Base-by-base conservation (phyloP, 2,113 vertebrate genomes). In the Lutjanus erythropterus region DNA sequence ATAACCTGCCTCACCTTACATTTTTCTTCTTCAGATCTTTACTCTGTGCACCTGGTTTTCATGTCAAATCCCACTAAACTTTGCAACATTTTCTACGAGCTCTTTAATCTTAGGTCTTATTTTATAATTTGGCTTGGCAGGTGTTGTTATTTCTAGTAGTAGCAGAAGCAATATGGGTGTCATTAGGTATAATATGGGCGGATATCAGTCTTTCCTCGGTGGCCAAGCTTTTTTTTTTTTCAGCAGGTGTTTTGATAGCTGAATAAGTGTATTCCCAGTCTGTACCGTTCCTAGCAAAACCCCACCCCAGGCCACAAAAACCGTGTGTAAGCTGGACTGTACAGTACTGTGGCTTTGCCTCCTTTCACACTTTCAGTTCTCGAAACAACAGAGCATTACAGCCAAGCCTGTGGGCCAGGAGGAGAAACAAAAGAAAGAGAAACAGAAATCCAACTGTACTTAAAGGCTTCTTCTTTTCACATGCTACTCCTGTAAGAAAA, bases 161-260 rank as follows among this genome's bases (percentile, higher is more conserved):
- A 33, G 60, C 31, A 49, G 39, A 7, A 39, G 50, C 29, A 25
- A 62, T 58, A 11, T n/a, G 14, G n/a, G 41, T 16, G 25, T 21
- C 65, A 23, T 12, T 5, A 1, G 7, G 35, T 53, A 27, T 25
- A 21, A 15, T 46, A 3, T 19, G 52, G 21, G 23, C 25, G n/a
- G 42, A 41, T 74, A 44, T 12, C 14, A 25, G 3, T 8, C 9
- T 19, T 6, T 73, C 35, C 42, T 62, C 37, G 23, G 25, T 29
- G 21, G 69, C 21, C 35, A 27, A 44, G 44, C 23, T 65, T 67
- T 50, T 27, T 75, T 65, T 67, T 50, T 27, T 75, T 71, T 41
- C 33, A 64, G 35, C 62, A 12, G 71, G 61, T 67, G 46, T 81
- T 75, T 75, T 65, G 29, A 47, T 75, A n/a, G 18, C 62, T 80